Percentiles rank a stretch among this genome's conserved stretches.
Evolutionary conservation across 2,888 invertebrate species (phyloP).

Genomic region (Ypsolopha sequella): DNA sequence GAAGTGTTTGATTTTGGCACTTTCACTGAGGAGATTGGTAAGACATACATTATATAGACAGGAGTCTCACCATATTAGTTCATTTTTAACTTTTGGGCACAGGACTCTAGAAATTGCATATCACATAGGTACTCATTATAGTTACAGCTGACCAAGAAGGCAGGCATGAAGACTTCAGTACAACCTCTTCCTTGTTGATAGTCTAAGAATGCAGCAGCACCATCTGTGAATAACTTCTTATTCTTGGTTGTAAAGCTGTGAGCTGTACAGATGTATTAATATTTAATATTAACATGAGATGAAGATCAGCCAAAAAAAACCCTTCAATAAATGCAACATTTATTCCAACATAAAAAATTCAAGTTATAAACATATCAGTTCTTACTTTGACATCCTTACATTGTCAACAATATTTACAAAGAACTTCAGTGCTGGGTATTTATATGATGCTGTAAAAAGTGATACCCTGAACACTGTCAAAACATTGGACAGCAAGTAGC

Average conservation of each 20-base stretch:
- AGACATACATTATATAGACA: too few species aligned
- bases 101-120: too few species aligned
- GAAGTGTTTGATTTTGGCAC: too few species aligned
- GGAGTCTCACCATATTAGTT: too few species aligned
- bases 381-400: conserved; percentile 9
- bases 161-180: too few species aligned
- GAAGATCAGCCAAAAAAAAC: not conserved
- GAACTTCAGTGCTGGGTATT: conserved; percentile 41
- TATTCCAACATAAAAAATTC: not conserved
- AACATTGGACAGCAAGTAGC: conserved; percentile 70
- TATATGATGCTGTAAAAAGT: conserved; percentile 37
- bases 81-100: too few species aligned
- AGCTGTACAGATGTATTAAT: not conserved
- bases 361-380: not conserved
- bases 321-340: not conserved
- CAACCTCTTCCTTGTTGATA: too few species aligned
- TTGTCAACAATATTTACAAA: conserved; percentile 37
- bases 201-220: too few species aligned
- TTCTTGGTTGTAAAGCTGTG: not conserved
- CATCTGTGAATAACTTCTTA: not conserved
- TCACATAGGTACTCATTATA: too few species aligned
- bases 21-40: too few species aligned
- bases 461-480: conserved; percentile 58
- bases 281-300: too few species aligned
- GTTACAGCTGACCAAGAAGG: too few species aligned